Evolutionary conservation across 2,113 vertebrate species (phyloP).

Genomic region (Struthidea cinerea): DNA sequence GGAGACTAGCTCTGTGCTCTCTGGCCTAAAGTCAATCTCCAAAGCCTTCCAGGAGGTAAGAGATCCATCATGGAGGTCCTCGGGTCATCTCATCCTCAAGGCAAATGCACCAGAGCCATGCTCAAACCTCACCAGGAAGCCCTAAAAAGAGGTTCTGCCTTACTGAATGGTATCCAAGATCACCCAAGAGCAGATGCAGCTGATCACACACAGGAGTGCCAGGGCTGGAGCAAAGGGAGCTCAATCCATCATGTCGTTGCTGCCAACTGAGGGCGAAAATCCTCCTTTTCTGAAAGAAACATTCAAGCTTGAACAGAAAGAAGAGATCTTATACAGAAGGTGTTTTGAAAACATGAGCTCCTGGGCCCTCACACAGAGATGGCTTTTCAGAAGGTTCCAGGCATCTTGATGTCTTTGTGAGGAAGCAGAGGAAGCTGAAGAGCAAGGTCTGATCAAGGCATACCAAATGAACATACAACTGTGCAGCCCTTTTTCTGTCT

Average conservation of each 20-base stretch:
- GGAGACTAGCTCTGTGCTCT: neutral
- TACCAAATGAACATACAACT: neutral
- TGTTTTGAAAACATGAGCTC: neutral
- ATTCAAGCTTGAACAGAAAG: neutral
- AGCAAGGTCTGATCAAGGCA: neutral
- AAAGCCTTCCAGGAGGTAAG: neutral
- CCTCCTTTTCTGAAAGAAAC: neutral
- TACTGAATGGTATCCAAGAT: neutral
- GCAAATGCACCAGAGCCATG: neutral
- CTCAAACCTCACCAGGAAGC: neutral
- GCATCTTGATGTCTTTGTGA: neutral
- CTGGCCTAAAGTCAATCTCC: neutral
- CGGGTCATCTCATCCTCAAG: neutral
- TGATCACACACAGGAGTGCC: accelerated
- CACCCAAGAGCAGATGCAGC: neutral
- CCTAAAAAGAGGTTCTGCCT: neutral
- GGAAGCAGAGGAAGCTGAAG: neutral
- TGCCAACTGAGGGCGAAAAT: neutral
- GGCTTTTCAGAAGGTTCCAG: neutral
- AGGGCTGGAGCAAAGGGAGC: neutral
- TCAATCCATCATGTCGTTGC: neutral
- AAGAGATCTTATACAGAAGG: neutral
- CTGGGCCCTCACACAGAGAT: neutral
- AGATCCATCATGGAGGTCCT: neutral
- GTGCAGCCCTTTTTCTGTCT: neutral